Conservation (phyloP, 2,113 vertebrate species). For the Beaufortia kweichowensis region DNA sequence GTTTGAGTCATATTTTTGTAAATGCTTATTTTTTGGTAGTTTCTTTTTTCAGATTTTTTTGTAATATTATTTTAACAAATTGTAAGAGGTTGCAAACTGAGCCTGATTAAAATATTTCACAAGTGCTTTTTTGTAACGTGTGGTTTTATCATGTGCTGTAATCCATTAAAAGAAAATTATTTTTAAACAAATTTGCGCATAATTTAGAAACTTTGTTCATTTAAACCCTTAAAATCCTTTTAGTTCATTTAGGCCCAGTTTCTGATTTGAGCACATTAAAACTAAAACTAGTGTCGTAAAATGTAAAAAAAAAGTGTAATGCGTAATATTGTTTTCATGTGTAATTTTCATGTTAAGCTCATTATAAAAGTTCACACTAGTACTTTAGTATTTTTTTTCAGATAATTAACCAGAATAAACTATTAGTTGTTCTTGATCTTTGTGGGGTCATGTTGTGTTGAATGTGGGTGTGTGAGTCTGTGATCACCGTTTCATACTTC, state of each 20-base stretch:
- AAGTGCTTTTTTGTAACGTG: constrained; percentile 84
- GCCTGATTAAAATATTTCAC: constrained; percentile 83
- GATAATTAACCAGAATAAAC: too few relatives aligned
- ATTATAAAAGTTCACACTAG: too few relatives aligned
- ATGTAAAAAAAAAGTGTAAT: too few relatives aligned
- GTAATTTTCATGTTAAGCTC: too few relatives aligned
- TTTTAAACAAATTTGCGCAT: constrained; percentile 44
- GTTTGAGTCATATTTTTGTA: constrained; percentile 89
- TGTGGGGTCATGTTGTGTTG: too few relatives aligned
- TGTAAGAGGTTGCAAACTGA: constrained; percentile 95
- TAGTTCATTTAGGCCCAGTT: not conserved
- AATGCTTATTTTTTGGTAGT: constrained; percentile 79
- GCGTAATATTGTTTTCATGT: too few relatives aligned
- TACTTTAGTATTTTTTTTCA: too few relatives aligned
- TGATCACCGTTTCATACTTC: not conserved
- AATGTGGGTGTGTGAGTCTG: not conserved
- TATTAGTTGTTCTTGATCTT: too few relatives aligned
- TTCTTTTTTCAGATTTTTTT: constrained; percentile 66
- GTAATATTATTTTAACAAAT: constrained; percentile 75
- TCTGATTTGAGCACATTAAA: not conserved
- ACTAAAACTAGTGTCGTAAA: not conserved
- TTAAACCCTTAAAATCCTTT: not conserved
- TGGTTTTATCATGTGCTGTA: constrained; percentile 80
- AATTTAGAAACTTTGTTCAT: not conserved
- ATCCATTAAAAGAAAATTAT: constrained; percentile 73